phyloP scores from a whole-genome alignment of 2,797 vertebrate species.

The Ibycter americanus region DNA sequence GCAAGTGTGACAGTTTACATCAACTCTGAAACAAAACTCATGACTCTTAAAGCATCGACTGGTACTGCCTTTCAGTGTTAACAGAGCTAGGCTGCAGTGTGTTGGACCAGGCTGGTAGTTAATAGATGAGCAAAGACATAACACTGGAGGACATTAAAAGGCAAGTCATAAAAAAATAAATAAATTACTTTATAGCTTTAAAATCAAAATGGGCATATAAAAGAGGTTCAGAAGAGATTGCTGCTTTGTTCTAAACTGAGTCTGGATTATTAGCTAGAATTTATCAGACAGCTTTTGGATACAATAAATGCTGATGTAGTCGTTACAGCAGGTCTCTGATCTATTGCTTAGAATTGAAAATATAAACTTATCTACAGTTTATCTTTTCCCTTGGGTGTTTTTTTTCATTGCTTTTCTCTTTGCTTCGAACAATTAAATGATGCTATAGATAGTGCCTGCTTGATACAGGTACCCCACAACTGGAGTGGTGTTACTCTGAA shows the following conservation, averaged over 20 bases:
- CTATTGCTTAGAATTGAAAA: background rate
- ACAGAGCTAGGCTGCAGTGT: background rate
- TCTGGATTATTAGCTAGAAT: conserved; percentile 6
- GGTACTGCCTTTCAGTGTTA: background rate
- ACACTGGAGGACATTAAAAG: background rate
- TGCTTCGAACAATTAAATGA: background rate
- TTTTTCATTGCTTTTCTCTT: background rate
- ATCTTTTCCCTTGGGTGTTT: background rate
- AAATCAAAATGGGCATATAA: conserved; percentile 6
- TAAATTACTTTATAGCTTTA: background rate
- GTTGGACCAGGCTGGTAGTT: background rate
- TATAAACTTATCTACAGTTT: background rate
- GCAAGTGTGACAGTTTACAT: background rate
- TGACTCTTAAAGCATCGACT: background rate
- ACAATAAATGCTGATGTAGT: background rate
- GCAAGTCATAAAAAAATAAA: background rate
- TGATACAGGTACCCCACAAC: background rate
- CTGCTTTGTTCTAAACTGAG: background rate
- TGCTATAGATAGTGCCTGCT: background rate
- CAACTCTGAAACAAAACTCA: background rate
- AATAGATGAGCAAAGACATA: background rate
- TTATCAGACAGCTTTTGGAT: background rate
- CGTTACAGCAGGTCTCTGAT: background rate
- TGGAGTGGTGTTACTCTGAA: background rate
- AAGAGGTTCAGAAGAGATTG: background rate